Conservation (phyloP, 1,140 invertebrate species). For the Drosophila sproati region DNA sequence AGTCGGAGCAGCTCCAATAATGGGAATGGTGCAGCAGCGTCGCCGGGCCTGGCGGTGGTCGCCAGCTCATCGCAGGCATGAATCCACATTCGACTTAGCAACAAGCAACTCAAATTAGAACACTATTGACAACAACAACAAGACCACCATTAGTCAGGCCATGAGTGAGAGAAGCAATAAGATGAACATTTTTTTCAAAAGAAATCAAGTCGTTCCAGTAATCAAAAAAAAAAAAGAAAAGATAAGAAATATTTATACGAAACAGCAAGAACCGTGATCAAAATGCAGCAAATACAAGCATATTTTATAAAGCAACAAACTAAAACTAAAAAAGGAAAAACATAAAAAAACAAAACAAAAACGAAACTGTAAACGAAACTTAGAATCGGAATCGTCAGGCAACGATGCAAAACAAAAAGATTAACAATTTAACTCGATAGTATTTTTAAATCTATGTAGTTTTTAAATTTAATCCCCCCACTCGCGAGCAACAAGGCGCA, state of each 20-base stretch:
- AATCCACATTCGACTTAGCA: conserved; percentile 1
- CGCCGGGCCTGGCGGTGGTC: conserved; percentile 23
- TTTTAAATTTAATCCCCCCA: conserved; percentile 62
- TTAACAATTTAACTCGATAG: conserved; percentile 67
- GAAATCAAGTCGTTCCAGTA: conserved; percentile 81
- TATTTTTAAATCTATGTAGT: conserved; percentile 72
- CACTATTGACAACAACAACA: conserved; percentile 30
- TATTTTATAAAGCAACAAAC: conserved; percentile 75
- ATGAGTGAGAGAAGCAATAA: conserved; percentile 53
- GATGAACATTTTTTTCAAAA: conserved; percentile 46
- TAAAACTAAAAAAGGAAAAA: conserved; percentile 35
- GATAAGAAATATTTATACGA: conserved; percentile 40
- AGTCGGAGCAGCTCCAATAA: conserved; percentile 12
- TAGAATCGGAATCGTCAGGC: conserved; percentile 67
- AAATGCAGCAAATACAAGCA: conserved; percentile 68
- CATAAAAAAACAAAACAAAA: conserved; percentile 48
- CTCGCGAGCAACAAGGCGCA: conserved; percentile 53
- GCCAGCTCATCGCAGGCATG: conserved; percentile 26
- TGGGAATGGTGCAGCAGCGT: not conserved
- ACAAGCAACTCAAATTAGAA: not conserved
- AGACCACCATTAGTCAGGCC: conserved; percentile 37
- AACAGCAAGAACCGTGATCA: conserved; percentile 82
- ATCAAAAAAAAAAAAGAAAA: conserved; percentile 58
- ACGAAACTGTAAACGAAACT: conserved; percentile 73
- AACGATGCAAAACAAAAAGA: conserved; percentile 73